phyloP scores from a whole-genome alignment of 2,888 invertebrate genomes.

The Isotomurus palustris region DNA sequence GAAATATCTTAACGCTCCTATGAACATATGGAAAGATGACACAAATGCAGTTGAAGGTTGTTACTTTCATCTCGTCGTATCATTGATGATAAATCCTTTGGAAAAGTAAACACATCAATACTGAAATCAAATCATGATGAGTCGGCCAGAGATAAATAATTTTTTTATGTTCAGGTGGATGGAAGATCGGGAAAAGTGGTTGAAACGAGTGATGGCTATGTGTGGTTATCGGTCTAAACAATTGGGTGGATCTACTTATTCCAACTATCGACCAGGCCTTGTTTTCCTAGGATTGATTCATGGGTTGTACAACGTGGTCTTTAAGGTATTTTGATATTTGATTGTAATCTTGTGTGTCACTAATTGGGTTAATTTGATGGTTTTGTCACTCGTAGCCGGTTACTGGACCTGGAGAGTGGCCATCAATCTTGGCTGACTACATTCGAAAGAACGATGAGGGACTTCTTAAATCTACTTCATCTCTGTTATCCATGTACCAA shows the following conservation, averaged over 20 bases:
- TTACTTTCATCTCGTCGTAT: conserved; percentile 78
- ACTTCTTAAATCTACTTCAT: conserved; percentile 81
- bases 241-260: conserved; percentile 55
- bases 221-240: conserved; percentile 65
- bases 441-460: conserved; percentile 90
- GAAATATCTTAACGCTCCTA: conserved; percentile 37
- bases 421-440: conserved; percentile 81
- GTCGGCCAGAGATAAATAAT: conserved; percentile 2
- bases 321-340: conserved; percentile 61
- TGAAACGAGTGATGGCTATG: conserved; percentile 69
- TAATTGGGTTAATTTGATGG: not conserved
- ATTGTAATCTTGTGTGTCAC: not conserved
- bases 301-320: conserved; percentile 75
- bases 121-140: not conserved
- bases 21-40: conserved; percentile 61
- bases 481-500: conserved; percentile 72
- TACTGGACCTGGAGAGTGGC: conserved; percentile 74
- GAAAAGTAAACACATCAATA: conserved; percentile 47
- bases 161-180: conserved; percentile 61
- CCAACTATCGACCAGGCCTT: conserved; percentile 51
- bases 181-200: conserved; percentile 62
- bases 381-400: conserved; percentile 48
- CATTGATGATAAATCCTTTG: conserved; percentile 71
- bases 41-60: conserved; percentile 88
- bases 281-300: conserved; percentile 82